Conservation (phyloP, 1,140 invertebrate species). For the Bombyx mori region ASM3026992v2 NC_085117.1:14424001-14424500, state of each 20-base stretch:
- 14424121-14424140: constrained; percentile 67
- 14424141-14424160: constrained; percentile 62
- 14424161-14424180: constrained; percentile 66
- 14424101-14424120: constrained; percentile 60
- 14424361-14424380: constrained; percentile 37
- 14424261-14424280: constrained; percentile 15
- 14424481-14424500: constrained; percentile 67
- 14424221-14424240: constrained; percentile 34
- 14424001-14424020: too few relatives aligned
- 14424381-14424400: constrained; percentile 44
- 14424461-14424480: constrained; percentile 34
- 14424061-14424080: constrained; percentile 55
- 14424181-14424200: constrained; percentile 67
- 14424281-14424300: constrained; percentile 34
- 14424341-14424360: constrained; percentile 17
- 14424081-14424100: constrained; percentile 67
- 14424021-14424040: too few relatives aligned
- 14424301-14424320: constrained; percentile 29
- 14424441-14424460: constrained; percentile 29
- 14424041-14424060: constrained; percentile 54
- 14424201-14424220: constrained; percentile 52
- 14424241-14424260: constrained; percentile 36
- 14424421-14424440: constrained; percentile 37
- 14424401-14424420: constrained; percentile 49
- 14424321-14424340: too few relatives aligned